phyloP scores from a whole-genome alignment of 1,140 invertebrate genomes.

The Drosophila ironensis region DNA sequence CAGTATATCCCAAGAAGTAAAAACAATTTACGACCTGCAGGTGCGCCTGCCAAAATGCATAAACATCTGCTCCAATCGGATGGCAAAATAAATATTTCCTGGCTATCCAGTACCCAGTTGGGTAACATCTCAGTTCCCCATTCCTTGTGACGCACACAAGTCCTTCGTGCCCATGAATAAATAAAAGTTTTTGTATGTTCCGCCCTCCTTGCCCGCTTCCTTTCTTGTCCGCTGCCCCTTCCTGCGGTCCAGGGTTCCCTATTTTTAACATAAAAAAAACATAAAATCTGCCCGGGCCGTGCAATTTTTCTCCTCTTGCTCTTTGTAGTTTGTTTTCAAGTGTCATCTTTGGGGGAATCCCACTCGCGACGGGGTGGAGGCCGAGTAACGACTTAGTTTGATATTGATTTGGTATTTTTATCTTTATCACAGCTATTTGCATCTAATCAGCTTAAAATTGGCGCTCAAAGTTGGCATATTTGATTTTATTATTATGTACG shows the following conservation, averaged over 20 bases:
- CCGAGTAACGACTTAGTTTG: conserved; percentile 55
- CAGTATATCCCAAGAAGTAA: too few relatives aligned
- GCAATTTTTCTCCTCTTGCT: conserved; percentile 25
- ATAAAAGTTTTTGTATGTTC: conserved; percentile 45
- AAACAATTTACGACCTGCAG: conserved; percentile 37
- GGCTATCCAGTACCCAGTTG: conserved; percentile 1
- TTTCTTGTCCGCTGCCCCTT: background rate
- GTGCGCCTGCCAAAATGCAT: conserved; percentile 34
- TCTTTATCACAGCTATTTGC: conserved; percentile 68
- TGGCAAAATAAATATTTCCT: conserved; percentile 20
- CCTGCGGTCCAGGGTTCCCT: conserved; percentile 1
- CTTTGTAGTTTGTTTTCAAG: conserved; percentile 37
- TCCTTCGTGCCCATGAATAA: conserved; percentile 40
- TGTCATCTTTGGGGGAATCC: conserved; percentile 32
- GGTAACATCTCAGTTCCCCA: conserved; percentile 16
- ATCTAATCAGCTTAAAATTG: conserved; percentile 64
- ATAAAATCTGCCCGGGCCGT: conserved; percentile 62
- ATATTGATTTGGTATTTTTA: conserved; percentile 62
- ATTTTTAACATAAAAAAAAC: conserved; percentile 67
- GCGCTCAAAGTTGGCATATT: conserved; percentile 47
- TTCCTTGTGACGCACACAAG: conserved; percentile 30
- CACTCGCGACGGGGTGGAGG: background rate
- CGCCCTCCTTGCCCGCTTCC: conserved; percentile 1
- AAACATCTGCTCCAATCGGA: conserved; percentile 20
- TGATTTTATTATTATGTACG: conserved; percentile 59